These are phyloP conservation scores for Sinella curviseta DNA, from an alignment of 1,140 invertebrate genomes.

Conservation along the genomic window DNA sequence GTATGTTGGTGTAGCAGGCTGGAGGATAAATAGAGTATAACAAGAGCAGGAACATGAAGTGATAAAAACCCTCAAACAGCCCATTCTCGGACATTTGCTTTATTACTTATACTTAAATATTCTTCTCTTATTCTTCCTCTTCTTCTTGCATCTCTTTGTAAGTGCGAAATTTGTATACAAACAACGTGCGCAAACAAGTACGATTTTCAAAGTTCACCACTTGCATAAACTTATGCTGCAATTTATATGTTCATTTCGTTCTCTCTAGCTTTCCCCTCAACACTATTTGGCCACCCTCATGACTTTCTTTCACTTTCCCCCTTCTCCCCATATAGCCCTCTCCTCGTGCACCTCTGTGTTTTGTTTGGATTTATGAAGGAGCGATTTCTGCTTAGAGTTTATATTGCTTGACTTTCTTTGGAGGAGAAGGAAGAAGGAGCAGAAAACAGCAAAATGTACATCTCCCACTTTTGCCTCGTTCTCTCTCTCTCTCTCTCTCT, in stretches of 20 bases:
- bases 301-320: too few species aligned
- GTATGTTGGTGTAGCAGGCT: neutral
- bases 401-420: too few species aligned
- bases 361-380: neutral
- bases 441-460: neutral
- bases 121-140: too few species aligned
- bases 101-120: too few species aligned
- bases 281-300: too few species aligned
- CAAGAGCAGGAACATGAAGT: too few species aligned
- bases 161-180: slow-evolving; percentile 3
- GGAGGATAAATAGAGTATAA: too few species aligned
- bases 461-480: too few species aligned
- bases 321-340: too few species aligned
- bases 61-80: neutral
- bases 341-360: neutral
- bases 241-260: slow-evolving; percentile 1
- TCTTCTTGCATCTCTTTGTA: neutral
- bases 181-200: neutral
- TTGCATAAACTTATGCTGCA: neutral
- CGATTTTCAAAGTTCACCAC: neutral
- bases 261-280: too few species aligned
- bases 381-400: neutral
- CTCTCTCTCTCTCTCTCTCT: too few species aligned
- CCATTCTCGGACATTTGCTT: neutral
- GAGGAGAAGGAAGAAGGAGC: too few species aligned